Evolutionary conservation across 2,113 vertebrate species (phyloP), one percentile per base, ranked within the genome.

Genomic region (Pluvianellus socialis): DNA sequence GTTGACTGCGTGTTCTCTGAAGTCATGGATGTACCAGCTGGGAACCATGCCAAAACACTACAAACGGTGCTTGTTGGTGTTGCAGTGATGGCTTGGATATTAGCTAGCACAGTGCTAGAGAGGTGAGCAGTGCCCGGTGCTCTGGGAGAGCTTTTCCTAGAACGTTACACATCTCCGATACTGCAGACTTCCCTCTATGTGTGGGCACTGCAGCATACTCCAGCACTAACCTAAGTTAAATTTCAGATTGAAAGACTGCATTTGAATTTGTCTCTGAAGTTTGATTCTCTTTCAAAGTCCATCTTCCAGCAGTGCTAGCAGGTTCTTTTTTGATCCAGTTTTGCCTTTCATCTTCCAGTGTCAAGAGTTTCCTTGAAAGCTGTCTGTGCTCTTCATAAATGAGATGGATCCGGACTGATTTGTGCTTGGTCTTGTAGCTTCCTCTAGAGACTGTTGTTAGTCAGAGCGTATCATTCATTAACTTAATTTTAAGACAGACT

Each of bases 151-250:
- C 35, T 59, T 74, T 27, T 67, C 28, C 21, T 50, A 23, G 38
- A 9, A 74, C 55, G 14, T 10, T 1, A 0, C n/a, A 6, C 0
- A 0, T 58, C 28, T 79, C 24, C 28, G 67, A 0, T 21, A 33
- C 19, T 63, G 9, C 20, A 47, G 26, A 45, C 17, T 58, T 86
- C 28, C 26, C 71, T 68, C 49, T 72, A n/a, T n/a, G n/a, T n/a
- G 3, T 55, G 58, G 28, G 15, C 17, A 17, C 18, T 63, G 24
- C 28, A n/a, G 68, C 8, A 3, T 27, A 50, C 22, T 50, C 38
- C 7, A 55, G 3, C 19, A 14, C 9, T 67, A 70, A 68, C 6
- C 8, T 45, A 7, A 61, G 47, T 62, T 71, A 68, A 58, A 61
- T 75, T 53, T 81, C 23, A 50, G 61, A 16, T 26, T 66, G 61